These are phyloP conservation scores for Heliconius aoede DNA, from an alignment of 2,888 invertebrate species.

Conservation along the genomic window DNA sequence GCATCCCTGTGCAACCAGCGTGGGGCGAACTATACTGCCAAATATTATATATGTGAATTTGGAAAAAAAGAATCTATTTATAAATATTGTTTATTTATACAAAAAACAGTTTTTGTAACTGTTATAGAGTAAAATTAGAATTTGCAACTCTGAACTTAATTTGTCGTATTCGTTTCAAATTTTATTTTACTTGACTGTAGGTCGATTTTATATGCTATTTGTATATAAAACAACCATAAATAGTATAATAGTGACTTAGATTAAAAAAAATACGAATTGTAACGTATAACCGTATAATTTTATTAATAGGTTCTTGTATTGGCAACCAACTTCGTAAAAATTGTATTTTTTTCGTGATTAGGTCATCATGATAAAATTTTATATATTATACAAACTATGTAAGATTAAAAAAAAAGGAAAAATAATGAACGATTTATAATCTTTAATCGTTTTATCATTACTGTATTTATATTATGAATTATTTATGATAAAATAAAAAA, in stretches of 20 bases:
- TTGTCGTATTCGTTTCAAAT: not conserved
- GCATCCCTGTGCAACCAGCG: conserved; percentile 73
- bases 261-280: too few species aligned
- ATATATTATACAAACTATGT: too few species aligned
- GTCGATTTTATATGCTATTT: too few species aligned
- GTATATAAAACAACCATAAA: too few species aligned
- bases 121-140: not conserved
- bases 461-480: not conserved
- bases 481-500: not conserved
- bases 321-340: too few species aligned
- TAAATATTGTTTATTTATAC: not conserved
- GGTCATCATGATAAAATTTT: too few species aligned
- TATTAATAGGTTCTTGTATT: too few species aligned
- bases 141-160: not conserved
- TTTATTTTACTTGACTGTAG: too few species aligned
- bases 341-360: too few species aligned
- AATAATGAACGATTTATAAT: not conserved
- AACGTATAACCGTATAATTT: too few species aligned
- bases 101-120: too few species aligned
- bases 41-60: not conserved
- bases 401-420: not conserved
- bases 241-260: too few species aligned
- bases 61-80: not conserved
- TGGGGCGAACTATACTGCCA: conserved; percentile 56
- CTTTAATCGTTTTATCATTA: not conserved